phyloP scores from a whole-genome alignment of 2,888 invertebrate genomes.

The Nudaria mundana region DNA sequence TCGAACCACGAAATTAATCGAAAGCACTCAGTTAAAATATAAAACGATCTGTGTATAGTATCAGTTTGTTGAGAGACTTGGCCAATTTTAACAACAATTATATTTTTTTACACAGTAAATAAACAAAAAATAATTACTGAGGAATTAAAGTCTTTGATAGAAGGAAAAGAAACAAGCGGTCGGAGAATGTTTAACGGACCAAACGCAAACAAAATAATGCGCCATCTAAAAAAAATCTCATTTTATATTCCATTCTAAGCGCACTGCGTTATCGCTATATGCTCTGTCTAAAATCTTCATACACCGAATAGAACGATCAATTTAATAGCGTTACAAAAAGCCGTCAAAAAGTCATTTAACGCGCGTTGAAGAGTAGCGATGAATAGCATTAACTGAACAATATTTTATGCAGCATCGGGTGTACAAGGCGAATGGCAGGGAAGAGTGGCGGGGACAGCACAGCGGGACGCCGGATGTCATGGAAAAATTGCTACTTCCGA shows the following conservation, averaged over 20 bases:
- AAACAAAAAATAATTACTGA: too few relatives aligned
- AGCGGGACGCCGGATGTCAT: constrained; percentile 68
- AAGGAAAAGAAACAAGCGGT: too few relatives aligned
- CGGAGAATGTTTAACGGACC: too few relatives aligned
- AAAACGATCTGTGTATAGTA: constrained; percentile 40
- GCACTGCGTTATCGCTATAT: too few relatives aligned
- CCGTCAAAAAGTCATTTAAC: constrained; percentile 41
- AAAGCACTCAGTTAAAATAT: constrained; percentile 63
- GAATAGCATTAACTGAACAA: constrained; percentile 51
- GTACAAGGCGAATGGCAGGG: constrained; percentile 20
- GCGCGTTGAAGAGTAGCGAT: constrained; percentile 46
- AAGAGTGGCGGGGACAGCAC: constrained; percentile 56
- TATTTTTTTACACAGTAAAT: too few relatives aligned
- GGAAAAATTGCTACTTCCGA: constrained; percentile 76
- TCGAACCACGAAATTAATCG: constrained; percentile 66
- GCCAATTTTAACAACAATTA: background rate
- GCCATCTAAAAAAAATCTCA: too few relatives aligned
- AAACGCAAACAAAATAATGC: too few relatives aligned
- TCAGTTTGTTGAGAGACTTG: constrained; percentile 31
- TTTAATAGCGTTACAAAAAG: constrained; percentile 26
- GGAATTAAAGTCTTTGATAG: too few relatives aligned
- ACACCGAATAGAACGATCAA: constrained; percentile 4
- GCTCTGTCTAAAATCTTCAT: too few relatives aligned
- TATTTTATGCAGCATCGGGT: constrained; percentile 51
- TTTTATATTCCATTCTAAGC: too few relatives aligned